Base-by-base conservation (phyloP, 2,797 vertebrate species). In the Rhadinocentrus ornatus region DNA sequence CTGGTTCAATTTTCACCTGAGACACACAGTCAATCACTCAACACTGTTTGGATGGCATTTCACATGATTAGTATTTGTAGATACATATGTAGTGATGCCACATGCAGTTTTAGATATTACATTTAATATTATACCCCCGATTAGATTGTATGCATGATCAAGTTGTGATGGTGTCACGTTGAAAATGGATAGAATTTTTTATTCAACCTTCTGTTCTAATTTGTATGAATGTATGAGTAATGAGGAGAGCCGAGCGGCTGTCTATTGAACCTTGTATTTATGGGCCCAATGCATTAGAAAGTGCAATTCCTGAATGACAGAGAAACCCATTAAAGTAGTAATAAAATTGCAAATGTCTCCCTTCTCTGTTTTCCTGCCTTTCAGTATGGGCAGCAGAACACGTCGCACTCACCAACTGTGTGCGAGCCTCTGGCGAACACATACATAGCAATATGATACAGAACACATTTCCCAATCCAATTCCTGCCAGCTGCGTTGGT, bases 321-420 rank as follows among this genome's bases (percentile, higher is more conserved):
- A 88, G 86, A 92, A 93, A 92, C 75, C 89, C 84, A 92, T 92
- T 93, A 91, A 90, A 91, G 92, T 86, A 87, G 89, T 91, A 90
- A 93, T 91, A 91, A 91, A 93, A 93, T 90, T 92, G 91, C 91
- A 93, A 94, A 93, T 92, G 86, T 84, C 88, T 86, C 70, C 85
- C 84, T 77, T 76, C 81, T 88, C 85, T 90, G 85, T 88, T 88
- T 93, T 92, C 60, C 73, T 82, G 83, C 88, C 81, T 83, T 87
- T 91, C 85, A 89, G 66, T 86, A 72, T 80, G 78, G 85, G 84
- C 91, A 72, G 86, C 26, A 16, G 87, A 77, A 83, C 76, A 60
- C 78, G 72, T 69, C 37, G 77, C 86, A 86, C 85, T 85, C 86
- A 66, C 83, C 84, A 39, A 75, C 86, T 78, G 80, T 54, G 80